These are phyloP conservation scores for Sebastes vulpes DNA, from an alignment of 2,797 vertebrate species.

Conservation along the genomic window DNA sequence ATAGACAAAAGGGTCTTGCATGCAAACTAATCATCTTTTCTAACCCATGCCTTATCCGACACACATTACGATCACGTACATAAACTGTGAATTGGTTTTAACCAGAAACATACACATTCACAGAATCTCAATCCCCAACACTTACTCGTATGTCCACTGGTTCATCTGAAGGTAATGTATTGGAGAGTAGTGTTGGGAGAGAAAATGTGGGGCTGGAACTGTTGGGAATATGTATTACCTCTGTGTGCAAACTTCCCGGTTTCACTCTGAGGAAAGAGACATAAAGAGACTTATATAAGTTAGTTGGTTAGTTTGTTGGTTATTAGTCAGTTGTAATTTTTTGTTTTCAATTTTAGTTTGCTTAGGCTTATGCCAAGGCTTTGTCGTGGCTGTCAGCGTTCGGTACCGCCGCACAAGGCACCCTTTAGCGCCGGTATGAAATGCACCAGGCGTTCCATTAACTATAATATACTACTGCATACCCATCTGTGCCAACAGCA, in stretches of 20 bases:
- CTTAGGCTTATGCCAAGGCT: too few species aligned
- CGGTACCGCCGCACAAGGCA: too few species aligned
- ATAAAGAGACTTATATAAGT: not conserved
- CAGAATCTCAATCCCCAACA: not conserved
- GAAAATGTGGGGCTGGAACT: conserved; percentile 82
- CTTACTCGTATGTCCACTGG: conserved; percentile 89
- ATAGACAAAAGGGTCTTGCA: too few species aligned
- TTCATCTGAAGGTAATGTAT: conserved; percentile 63
- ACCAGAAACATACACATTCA: not conserved
- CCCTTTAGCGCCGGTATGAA: too few species aligned
- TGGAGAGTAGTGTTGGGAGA: conserved; percentile 81
- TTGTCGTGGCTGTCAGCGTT: too few species aligned
- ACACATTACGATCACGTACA: not conserved
- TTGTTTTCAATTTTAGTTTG: not conserved
- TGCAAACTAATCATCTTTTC: too few species aligned
- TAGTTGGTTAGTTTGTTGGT: not conserved
- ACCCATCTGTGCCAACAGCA: too few species aligned
- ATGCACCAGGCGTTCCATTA: too few species aligned
- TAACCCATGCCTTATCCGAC: too few species aligned
- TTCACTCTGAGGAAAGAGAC: conserved; percentile 60
- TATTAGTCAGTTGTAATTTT: not conserved
- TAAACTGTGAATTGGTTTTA: not conserved
- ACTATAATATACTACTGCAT: too few species aligned
- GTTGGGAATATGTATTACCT: conserved; percentile 66
- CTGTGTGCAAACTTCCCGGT: conserved; percentile 45